phyloP scores from a whole-genome alignment of 2,888 invertebrate genomes.

The Hoplodrina ambigua region DNA sequence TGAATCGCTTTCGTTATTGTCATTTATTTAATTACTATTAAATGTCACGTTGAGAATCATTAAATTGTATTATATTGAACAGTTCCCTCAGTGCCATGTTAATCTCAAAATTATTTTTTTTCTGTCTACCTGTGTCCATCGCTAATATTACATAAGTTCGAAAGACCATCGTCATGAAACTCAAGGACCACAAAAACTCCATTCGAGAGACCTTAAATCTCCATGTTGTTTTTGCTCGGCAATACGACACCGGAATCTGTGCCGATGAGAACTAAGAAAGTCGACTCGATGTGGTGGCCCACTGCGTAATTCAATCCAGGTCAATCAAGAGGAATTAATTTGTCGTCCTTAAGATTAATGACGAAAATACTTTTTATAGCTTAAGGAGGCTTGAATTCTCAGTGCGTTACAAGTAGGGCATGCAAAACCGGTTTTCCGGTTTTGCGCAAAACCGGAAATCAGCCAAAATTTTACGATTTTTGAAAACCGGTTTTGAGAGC shows the following conservation, averaged over 20 bases:
- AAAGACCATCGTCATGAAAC: conserved; percentile 4
- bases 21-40: neutral
- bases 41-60: neutral
- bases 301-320: conserved; percentile 76
- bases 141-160: neutral
- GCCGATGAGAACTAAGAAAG: conserved; percentile 72
- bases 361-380: conserved; percentile 38
- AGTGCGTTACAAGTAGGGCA: neutral
- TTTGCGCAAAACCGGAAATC: too few relatives aligned
- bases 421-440: too few relatives aligned
- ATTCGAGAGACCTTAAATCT: conserved; percentile 27
- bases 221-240: conserved; percentile 62
- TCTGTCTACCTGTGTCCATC: neutral
- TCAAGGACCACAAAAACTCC: conserved; percentile 41
- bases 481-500: too few relatives aligned
- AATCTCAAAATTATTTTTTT: neutral
- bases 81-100: neutral
- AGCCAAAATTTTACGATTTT: too few relatives aligned
- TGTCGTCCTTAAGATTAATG: conserved; percentile 72
- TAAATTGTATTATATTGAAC: neutral
- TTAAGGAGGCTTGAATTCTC: neutral
- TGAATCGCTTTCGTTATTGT: neutral
- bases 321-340: conserved; percentile 80
- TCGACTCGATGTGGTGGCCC: conserved; percentile 73
- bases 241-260: conserved; percentile 81